Evolutionary conservation across 2,797 vertebrate genomes (phyloP), one percentile per base, ranked within the genome.

Genomic region (Babyrousa celebensis): DNA sequence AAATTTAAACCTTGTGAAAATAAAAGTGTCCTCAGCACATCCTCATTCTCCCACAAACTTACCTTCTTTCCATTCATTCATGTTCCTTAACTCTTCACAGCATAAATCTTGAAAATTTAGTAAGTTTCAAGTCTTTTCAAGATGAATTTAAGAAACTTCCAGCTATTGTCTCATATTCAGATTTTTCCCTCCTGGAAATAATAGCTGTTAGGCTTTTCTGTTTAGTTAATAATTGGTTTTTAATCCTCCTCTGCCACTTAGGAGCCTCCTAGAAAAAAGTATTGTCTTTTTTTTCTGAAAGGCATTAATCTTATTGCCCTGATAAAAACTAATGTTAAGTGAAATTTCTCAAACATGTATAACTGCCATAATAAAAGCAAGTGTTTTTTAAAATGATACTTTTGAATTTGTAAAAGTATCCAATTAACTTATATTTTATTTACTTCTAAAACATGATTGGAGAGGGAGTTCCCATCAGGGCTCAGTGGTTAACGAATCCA

Each of bases 141-240:
- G 65, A 85, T 85, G 62, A 94, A 91, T 67, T 93, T 29, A 93
- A 90, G 70, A 94, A 85, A 93, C 25, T 62, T 84, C 56, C 86
- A 93, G 62, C 67, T 93, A 70, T 5, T 92, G 48, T 82, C 48
- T 91, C 85, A 74, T 25, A 90, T 32, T 84, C 48, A 91, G 32
- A 80, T 88, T 84, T 94, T 95, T 89, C 18, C 27, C 77, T 84
- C 92, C 67, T 93, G 40, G 74, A 78, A 93, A 89, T 93, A 18
- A 95, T 14, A 86, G 18, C 15, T 89, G 54, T 52, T 87, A 87
- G 23, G 27, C 32, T 92, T 93, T 94, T 85, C 80, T 85, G 6
- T 83, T 84, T 85, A n/a, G 12, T 89, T 89, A 89, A 40, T 95
- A 91, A 95, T 12, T 80, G n/a, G 12, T 79, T 92, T 48, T 77